A percentile compares a stretch with the other conserved stretches of the same genome.
These are phyloP conservation scores for Physeter macrocephalus DNA, from an alignment of 2,113 vertebrate genomes.

Conservation along the genomic window DNA sequence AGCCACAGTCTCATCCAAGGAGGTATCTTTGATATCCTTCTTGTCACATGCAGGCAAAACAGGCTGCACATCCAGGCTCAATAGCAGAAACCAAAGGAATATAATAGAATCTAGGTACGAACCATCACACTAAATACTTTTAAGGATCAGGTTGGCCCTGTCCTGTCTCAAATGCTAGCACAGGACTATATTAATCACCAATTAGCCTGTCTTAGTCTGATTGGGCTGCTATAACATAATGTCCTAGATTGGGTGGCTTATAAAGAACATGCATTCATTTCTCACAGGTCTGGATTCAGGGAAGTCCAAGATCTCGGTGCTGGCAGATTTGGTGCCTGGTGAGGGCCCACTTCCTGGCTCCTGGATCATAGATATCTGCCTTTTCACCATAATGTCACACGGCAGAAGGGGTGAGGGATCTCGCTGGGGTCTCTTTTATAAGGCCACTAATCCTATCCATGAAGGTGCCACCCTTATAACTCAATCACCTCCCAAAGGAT, in stretches of 20 bases:
- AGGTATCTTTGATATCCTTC: not conserved
- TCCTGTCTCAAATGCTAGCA: not conserved
- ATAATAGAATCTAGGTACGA: not conserved
- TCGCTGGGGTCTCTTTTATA: not conserved
- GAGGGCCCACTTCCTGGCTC: not conserved
- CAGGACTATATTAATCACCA: not conserved
- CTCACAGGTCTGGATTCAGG: not conserved
- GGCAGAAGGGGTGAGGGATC: not conserved
- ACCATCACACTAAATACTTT: not conserved
- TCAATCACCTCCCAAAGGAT: not conserved
- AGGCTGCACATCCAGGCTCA: not conserved
- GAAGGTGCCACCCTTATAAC: not conserved
- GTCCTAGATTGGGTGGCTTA: not conserved
- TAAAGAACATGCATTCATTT: not conserved
- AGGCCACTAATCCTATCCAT: not conserved
- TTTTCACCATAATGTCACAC: not conserved
- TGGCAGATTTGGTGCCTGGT: not conserved
- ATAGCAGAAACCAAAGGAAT: not conserved
- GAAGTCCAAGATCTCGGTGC: not conserved
- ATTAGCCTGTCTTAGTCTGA: not conserved
- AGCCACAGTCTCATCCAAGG: not conserved
- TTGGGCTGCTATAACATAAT: not conserved
- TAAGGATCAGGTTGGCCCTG: not conserved
- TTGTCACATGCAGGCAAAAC: not conserved
- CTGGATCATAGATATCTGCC: not conserved